phyloP scores from a whole-genome alignment of 2,797 vertebrate species.

The Natrix natrix region DNA sequence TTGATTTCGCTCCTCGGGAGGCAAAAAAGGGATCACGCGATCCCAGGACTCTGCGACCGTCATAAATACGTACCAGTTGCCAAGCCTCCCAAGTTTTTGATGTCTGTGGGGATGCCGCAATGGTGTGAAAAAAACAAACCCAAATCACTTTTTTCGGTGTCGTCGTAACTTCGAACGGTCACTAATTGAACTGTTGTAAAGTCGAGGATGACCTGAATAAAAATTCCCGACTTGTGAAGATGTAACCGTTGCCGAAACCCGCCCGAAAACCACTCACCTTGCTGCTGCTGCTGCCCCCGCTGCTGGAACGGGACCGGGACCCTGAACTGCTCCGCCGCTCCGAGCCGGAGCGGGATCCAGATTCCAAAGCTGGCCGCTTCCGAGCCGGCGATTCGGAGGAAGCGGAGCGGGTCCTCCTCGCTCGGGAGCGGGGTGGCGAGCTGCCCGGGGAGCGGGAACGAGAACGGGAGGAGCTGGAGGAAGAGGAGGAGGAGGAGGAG shows the following conservation, averaged over 20 bases:
- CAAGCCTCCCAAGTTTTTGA: background rate
- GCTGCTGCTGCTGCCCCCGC: conserved; percentile 57
- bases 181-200: background rate
- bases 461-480: conserved; percentile 65
- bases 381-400: conserved; percentile 38
- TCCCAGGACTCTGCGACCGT: background rate
- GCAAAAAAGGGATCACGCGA: background rate
- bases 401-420: conserved; percentile 35
- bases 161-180: background rate
- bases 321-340: conserved; percentile 57
- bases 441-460: conserved; percentile 58
- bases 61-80: background rate
- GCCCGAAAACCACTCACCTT: conserved; percentile 54
- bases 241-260: accelerated
- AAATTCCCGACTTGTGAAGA: no score
- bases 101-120: background rate
- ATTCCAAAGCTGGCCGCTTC: conserved; percentile 27
- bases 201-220: background rate
- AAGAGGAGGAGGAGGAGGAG: conserved; percentile 65
- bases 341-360: conserved; percentile 61
- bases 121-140: background rate
- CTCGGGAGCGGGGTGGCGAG: conserved; percentile 52
- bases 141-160: accelerated
- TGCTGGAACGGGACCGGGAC: conserved; percentile 61
- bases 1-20: background rate